Evolutionary conservation across 1,140 invertebrate species (phyloP).

Genomic region (Drosophila sp.): DNA sequence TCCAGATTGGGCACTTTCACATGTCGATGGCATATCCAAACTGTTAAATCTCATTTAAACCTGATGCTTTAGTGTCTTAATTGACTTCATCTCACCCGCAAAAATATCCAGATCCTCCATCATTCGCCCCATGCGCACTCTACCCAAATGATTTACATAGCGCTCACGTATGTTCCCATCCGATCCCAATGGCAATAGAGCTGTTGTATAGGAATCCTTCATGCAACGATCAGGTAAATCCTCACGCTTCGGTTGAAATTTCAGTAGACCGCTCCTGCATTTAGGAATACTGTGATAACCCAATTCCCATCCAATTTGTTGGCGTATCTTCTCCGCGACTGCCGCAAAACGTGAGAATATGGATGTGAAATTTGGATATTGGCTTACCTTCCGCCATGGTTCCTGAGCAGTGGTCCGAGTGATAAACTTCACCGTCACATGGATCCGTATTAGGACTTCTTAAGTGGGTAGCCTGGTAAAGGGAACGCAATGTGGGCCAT

Average conservation of each 20-base stretch:
- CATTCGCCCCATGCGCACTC: constrained; percentile 88
- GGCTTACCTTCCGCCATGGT: constrained; percentile 43
- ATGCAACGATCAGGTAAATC: constrained; percentile 84
- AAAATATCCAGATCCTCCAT: constrained; percentile 92
- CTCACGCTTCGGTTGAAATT: constrained; percentile 58
- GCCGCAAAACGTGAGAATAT: neutral
- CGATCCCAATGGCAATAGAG: constrained; percentile 86
- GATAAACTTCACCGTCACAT: neutral
- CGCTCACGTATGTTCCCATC: constrained; percentile 86
- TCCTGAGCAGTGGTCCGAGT: constrained; percentile 34
- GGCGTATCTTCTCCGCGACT: constrained; percentile 56
- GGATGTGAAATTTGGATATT: neutral
- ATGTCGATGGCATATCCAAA: constrained; percentile 88
- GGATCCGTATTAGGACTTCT: neutral
- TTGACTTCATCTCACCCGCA: constrained; percentile 84
- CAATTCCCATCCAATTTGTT: constrained; percentile 54
- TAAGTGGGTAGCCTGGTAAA: neutral
- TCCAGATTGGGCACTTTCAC: constrained; percentile 85
- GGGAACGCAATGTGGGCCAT: neutral
- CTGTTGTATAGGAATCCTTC: constrained; percentile 87
- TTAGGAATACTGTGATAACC: constrained; percentile 62
- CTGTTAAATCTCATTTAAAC: constrained; percentile 29
- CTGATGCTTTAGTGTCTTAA: neutral
- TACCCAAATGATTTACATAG: constrained; percentile 86
- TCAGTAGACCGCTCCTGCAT: constrained; percentile 54